A percentile compares a stretch with the other conserved stretches of the same genome.
Conservation (phyloP, 2,113 vertebrate genomes). For the Strix uralensis region DNA sequence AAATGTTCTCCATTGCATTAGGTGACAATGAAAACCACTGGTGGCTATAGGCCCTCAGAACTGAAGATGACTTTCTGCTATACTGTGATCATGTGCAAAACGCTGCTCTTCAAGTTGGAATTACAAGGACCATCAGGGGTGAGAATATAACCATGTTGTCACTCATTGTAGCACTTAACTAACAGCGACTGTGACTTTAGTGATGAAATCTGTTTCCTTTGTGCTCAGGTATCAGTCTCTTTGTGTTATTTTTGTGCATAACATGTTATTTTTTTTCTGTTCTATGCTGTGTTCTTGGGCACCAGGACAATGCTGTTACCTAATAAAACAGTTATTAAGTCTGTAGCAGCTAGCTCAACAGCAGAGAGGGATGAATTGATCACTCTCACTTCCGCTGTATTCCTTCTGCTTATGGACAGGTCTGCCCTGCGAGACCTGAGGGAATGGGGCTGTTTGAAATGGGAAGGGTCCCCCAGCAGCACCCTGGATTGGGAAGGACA, state of each 20-base stretch:
- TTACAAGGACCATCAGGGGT: background rate
- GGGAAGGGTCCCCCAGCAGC: background rate
- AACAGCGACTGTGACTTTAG: background rate
- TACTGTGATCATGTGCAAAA: fast-evolving
- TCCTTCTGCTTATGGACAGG: background rate
- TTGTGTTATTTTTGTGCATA: background rate
- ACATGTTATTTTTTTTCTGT: too few relatives aligned
- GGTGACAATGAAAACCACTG: fast-evolving
- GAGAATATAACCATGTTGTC: fast-evolving
- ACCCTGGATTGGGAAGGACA: background rate
- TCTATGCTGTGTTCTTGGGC: background rate
- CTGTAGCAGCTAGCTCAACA: background rate
- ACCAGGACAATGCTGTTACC: background rate
- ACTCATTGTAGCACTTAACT: background rate
- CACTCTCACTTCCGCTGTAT: background rate
- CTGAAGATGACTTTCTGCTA: background rate
- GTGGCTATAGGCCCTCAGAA: background rate
- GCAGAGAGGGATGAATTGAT: background rate
- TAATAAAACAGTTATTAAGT: background rate
- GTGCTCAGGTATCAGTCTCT: background rate
- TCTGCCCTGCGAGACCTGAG: background rate
- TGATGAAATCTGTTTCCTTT: background rate
- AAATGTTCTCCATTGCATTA: background rate
- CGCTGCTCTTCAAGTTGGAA: background rate
- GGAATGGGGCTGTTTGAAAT: background rate